These are phyloP conservation scores for Mystacides longicornis DNA, from an alignment of 2,888 invertebrate genomes.

Conservation along the genomic window DNA sequence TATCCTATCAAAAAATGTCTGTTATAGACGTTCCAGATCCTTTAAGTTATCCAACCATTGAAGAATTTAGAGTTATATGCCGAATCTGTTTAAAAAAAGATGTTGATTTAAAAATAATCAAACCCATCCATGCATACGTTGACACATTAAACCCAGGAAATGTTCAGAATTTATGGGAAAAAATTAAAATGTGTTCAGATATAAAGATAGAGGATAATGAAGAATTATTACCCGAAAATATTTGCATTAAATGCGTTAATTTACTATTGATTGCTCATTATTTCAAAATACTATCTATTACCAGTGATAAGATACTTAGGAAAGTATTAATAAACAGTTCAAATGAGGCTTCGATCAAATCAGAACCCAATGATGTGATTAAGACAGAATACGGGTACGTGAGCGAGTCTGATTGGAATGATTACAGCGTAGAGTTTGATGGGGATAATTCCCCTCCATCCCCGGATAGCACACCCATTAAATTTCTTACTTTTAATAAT, in stretches of 20 bases:
- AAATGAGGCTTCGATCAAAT: too few species aligned
- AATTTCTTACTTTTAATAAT: background rate
- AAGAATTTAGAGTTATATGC: background rate
- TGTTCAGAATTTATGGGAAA: background rate
- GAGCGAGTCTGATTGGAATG: background rate
- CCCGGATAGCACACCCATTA: background rate
- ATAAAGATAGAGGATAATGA: background rate
- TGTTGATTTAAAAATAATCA: background rate
- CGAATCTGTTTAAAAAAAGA: background rate
- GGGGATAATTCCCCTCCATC: background rate
- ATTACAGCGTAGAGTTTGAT: background rate
- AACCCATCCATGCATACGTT: background rate
- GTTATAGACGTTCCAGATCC: background rate
- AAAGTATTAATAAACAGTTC: background rate
- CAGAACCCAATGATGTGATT: background rate
- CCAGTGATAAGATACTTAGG: background rate
- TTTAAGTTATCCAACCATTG: background rate
- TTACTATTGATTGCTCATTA: background rate
- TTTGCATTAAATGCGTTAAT: background rate
- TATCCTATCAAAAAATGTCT: too few species aligned
- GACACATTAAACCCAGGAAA: background rate
- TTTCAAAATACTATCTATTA: background rate
- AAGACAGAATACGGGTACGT: background rate
- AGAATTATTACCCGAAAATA: background rate
- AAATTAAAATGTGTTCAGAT: background rate